Evolutionary conservation across 30 jellyfish, hydroid and myxozoan species (phyloP).

Genomic region (Hydra vulgaris): DNA sequence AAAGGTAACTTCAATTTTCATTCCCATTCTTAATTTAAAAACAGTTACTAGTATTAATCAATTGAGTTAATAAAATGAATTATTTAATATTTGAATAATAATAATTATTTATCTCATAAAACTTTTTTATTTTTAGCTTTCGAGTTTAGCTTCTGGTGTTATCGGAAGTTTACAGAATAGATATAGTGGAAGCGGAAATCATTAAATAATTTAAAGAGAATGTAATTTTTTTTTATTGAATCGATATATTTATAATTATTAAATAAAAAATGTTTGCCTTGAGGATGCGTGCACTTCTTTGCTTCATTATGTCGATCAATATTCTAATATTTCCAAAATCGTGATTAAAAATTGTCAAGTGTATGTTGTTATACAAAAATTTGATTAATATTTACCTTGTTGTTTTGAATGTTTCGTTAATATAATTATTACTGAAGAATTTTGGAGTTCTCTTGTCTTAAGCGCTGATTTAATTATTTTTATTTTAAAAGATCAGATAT

Average conservation of each 20-base stretch:
- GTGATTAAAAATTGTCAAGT: too few relatives aligned
- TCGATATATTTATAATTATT: background rate
- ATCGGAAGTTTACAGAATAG: slow-evolving; percentile 91
- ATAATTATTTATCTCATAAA: background rate
- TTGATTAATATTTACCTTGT: too few relatives aligned
- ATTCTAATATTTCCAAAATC: too few relatives aligned
- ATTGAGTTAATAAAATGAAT: background rate
- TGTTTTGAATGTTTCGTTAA: too few relatives aligned
- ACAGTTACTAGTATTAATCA: background rate
- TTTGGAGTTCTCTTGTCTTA: too few relatives aligned
- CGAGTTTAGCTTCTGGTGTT: slow-evolving; percentile 97
- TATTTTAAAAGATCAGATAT: too few relatives aligned
- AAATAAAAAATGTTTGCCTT: too few relatives aligned
- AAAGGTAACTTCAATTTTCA: slow-evolving; percentile 32
- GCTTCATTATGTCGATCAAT: too few relatives aligned
- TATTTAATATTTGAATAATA: background rate
- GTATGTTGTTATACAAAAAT: too few relatives aligned
- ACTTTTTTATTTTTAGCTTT: slow-evolving; percentile 40
- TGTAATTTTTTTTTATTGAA: background rate
- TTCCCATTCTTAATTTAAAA: background rate
- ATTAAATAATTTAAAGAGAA: background rate
- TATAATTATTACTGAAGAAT: too few relatives aligned
- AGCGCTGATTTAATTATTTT: too few relatives aligned
- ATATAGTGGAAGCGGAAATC: slow-evolving; percentile 55
- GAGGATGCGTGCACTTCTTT: too few relatives aligned